Evolutionary conservation across 2,113 vertebrate species (phyloP), one percentile per base, ranked within the genome.

Genomic region (Centropristis striata): DNA sequence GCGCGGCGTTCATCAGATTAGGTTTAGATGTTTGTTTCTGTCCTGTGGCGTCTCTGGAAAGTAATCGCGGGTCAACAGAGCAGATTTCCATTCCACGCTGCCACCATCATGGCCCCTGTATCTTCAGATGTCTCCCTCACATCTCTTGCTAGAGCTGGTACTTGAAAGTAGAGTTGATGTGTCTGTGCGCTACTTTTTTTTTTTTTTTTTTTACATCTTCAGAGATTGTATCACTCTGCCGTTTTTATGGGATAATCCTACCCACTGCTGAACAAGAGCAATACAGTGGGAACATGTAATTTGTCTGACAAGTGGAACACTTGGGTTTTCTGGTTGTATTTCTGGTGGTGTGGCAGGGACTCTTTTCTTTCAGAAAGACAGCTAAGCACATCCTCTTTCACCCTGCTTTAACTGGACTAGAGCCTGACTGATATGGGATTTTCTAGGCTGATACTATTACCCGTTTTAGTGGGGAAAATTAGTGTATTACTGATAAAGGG

Each of bases 301-400:
- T 76, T 73, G 61, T 41, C 55, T 86, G 83, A 92, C 86, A 83
- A 77, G 83, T 80, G 37, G 86, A 79, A 83, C 80, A 57, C 73
- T 72, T 68, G 50, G 50, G 60, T 88, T 87, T 83, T 79, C 70
- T 75, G 69, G 55, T 77, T 65, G 53, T 65, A 75, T 85, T 60
- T 83, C 69, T 74, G 50, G 60, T 85, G 65, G 39, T 23, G 65
- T 72, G 9, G 84, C 63, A 51, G 47, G 8, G 47, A 54, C 44
- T 69, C n/a, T 60, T 74, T 65, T 54, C 53, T 72, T 58, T 36
- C 25, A n/a, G 37, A 61, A 68, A 65, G 66, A 78, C 54, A 82
- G 74, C 51, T 46, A 44, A 65, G 54, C 44, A 77, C 37, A 65
- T 78, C 74, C 39, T 78, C 50, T 82, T 76, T 77, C 58, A 73